Evolutionary conservation across 2,797 vertebrate species (phyloP).

Genomic region (Pyrocephalus nanus): DNA sequence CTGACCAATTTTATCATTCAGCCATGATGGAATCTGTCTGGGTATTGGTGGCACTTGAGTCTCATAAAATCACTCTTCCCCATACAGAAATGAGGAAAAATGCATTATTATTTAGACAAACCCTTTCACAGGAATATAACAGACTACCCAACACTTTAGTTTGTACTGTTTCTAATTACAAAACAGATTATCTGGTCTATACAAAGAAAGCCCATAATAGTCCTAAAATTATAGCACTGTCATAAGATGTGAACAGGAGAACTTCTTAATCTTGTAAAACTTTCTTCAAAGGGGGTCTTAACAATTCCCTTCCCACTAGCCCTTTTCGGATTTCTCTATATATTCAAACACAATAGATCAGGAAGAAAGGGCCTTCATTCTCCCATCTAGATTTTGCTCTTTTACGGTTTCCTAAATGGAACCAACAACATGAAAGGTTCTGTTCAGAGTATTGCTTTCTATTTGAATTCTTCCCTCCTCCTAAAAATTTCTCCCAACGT

Average conservation of each 20-base stretch:
- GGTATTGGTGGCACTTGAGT: not conserved
- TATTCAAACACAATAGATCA: not conserved
- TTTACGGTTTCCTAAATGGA: not conserved
- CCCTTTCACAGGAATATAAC: not conserved
- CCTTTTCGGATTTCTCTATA: not conserved
- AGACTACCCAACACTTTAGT: not conserved
- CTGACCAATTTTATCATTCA: not conserved
- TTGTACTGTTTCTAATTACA: not conserved
- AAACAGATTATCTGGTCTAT: not conserved
- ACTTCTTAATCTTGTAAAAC: not conserved
- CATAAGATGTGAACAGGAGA: not conserved
- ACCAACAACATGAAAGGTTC: not conserved
- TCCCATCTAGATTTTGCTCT: not conserved
- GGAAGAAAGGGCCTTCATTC: not conserved
- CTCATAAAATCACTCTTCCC: not conserved
- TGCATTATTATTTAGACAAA: not conserved
- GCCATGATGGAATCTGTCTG: rapidly evolving
- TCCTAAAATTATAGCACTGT: not conserved
- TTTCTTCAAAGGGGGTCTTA: not conserved
- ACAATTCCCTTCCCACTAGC: not conserved
- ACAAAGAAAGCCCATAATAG: not conserved
- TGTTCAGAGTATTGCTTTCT: not conserved
- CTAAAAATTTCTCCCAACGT: not conserved
- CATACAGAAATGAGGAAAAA: not conserved
- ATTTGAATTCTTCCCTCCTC: not conserved